Evolutionary conservation across 2,888 invertebrate genomes (phyloP), one percentile per base, ranked within the genome.

Genomic region (Julus scandinavius): DNA sequence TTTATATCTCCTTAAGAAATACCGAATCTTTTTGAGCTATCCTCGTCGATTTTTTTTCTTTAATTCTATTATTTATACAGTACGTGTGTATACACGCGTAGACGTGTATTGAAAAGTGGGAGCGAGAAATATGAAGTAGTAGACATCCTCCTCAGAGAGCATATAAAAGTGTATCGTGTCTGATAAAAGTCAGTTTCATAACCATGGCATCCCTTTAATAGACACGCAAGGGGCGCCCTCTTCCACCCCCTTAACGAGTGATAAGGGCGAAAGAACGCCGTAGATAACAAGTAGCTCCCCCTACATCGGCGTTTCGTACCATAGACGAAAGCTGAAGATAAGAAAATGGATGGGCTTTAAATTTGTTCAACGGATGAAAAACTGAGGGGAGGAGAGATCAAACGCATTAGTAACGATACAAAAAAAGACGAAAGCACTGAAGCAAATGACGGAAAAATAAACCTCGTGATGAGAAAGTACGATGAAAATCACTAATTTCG

Each of bases 111-210:
- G 50, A 50, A 50, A 50, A 50, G 50, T 13, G 50, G 13, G 50
- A 50, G 50, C 9, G 50, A 58, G 58, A 58, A 58, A 58, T 58
- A 58, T 58, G 58, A 58, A 58, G 58, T 58, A 58, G 58, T 58
- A 58, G 58, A 58, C 58, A 17, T 58, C 58, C 58, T 58, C 58
- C 17, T 1, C 17, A 58, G 58, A 58, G 58, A 13, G 58, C 15
- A 58, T 17, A 58, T 50, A 58, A 58, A 58, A 58, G 58, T 58
- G 58, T 58, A 58, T 58, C 58, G 17, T 58, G 58, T 58, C 58
- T 58, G 58, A 58, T 58, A 58, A 58, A 58, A 58, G 58, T 58
- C 58, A 17, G 58, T 58, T 58, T 58, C 58, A 58, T 58, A 58
- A 58, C 17, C 58, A 58, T 17, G 17, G 17, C 17, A 17, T 17